Percentiles rank a stretch among this genome's conserved stretches.
Evolutionary conservation across 2,888 invertebrate species (phyloP).

Genomic region (Plutella xylostella): DNA sequence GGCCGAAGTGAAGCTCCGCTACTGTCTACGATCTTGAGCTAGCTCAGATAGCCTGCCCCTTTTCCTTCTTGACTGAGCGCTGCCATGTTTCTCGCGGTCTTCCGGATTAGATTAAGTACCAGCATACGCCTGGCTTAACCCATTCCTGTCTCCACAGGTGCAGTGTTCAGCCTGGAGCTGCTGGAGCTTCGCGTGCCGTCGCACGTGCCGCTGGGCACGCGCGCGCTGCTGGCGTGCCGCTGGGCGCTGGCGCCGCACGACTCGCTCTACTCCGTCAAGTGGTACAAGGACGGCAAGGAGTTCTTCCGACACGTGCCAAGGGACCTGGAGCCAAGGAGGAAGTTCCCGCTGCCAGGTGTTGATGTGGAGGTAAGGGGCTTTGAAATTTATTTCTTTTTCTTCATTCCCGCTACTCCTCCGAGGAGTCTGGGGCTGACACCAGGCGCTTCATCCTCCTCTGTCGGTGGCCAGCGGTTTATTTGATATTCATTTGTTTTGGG

Average conservation of each 20-base stretch:
- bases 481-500: too few species aligned
- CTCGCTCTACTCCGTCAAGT: constrained; percentile 88
- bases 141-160: constrained; percentile 29
- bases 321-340: constrained; percentile 83
- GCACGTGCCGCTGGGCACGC: constrained; percentile 83
- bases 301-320: constrained; percentile 89
- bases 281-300: constrained; percentile 93
- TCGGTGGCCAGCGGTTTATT: too few species aligned
- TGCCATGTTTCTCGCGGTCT: too few species aligned
- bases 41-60: too few species aligned
- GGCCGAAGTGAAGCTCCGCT: too few species aligned
- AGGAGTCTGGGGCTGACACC: too few species aligned
- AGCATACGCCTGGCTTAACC: not conserved
- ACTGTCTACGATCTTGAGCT: too few species aligned
- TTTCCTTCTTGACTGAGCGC: too few species aligned
- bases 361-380: constrained; percentile 85
- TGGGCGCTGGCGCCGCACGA: constrained; percentile 84
- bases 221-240: constrained; percentile 82
- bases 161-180: constrained; percentile 70
- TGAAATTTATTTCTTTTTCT: too few species aligned
- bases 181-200: constrained; percentile 84
- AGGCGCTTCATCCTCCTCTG: too few species aligned
- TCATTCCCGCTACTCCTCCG: too few species aligned
- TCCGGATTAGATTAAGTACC: not conserved
- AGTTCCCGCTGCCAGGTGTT: constrained; percentile 83